Evolutionary conservation across 2,888 invertebrate genomes (phyloP), one percentile per base, ranked within the genome.

Genomic region (Ischnus inquisitorius): DNA sequence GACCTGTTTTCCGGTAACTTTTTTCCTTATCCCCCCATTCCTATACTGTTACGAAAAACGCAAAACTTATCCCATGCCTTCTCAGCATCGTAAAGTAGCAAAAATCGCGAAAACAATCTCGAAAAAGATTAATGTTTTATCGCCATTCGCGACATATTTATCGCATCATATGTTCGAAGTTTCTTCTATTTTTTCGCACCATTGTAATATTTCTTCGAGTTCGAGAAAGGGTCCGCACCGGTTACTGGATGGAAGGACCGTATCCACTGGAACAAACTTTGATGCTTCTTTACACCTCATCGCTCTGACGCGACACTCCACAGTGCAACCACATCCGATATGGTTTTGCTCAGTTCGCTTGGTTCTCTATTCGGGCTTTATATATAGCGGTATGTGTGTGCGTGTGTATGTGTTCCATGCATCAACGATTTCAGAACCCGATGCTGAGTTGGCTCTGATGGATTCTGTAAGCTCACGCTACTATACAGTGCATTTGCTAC

Each of bases 171-270:
- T 65, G 39, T 54, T 69, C 48, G 14, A 28, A 12, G n/a, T n/a
- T n/a, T 62, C 62, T 46, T 48, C 72, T 67, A 72, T 39, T 0
- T 8, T 16, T 62, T 60, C n/a, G n/a, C 51, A n/a, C 25, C 19
- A 65, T 76, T 46, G 43, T 41, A 46, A 48, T 69, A 81, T 76
- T 76, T 62, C 39, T 69, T 4, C 22, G n/a, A 19, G 16, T 46
- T 48, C 28, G 25, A 51, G 51, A 71, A 65, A 28, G 48, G 8
- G 34, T 72, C 41, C 41, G 41, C 60, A 34, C 62, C 62, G n/a
- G 34, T 25, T 14, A 12, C n/a, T 34, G 62, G 22, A 2, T 16
- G 5, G n/a, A 25, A n/a, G 48, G 28, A 62, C n/a, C 62, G 16
- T 14, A 60, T 14, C n/a, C 25, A 39, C 68, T 16, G 16, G 34